Conservation (phyloP, 2,113 vertebrate genomes). For the Seriola rivoliana region DNA sequence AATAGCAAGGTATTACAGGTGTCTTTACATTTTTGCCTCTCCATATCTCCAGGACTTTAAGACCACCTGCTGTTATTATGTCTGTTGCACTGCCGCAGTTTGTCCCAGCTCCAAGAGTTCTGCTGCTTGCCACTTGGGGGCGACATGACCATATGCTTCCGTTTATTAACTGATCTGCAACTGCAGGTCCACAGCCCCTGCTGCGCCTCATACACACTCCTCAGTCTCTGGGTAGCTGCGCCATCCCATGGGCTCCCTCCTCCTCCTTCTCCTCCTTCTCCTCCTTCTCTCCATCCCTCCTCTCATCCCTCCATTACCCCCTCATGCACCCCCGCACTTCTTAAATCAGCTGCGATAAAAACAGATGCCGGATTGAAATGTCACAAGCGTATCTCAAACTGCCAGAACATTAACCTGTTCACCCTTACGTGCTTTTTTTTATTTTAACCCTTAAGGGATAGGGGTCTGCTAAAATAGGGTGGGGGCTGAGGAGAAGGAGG, state of each 20-base stretch:
- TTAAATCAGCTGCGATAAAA: slow-evolving; percentile 86
- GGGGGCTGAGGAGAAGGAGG: slow-evolving; percentile 6
- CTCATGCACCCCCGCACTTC: slow-evolving; percentile 49
- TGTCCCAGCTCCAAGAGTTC: slow-evolving; percentile 48
- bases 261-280: slow-evolving; percentile 12
- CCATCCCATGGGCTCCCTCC: slow-evolving; percentile 50
- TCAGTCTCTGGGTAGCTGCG: slow-evolving; percentile 44
- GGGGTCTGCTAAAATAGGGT: neutral
- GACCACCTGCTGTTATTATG: slow-evolving; percentile 25
- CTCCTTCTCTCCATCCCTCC: slow-evolving; percentile 42
- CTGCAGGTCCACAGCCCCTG: slow-evolving; percentile 52
- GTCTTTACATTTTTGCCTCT: slow-evolving; percentile 3
- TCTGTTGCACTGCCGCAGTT: slow-evolving; percentile 69
- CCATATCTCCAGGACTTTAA: slow-evolving; percentile 26
- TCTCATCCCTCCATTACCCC: slow-evolving; percentile 52
- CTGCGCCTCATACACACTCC: slow-evolving; percentile 54
- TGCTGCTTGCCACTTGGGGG: slow-evolving; percentile 80
- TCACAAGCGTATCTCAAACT: slow-evolving; percentile 87
- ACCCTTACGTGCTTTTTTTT: slow-evolving; percentile 77
- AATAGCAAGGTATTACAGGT: slow-evolving; percentile 11
- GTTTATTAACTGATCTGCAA: slow-evolving; percentile 29
- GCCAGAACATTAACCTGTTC: slow-evolving; percentile 87
- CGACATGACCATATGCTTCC: slow-evolving; percentile 74
- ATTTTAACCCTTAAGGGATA: slow-evolving; percentile 31
- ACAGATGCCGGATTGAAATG: slow-evolving; percentile 87